Evolutionary conservation across 2,113 vertebrate species (phyloP).

Genomic region (Stigmatopora argus): DNA sequence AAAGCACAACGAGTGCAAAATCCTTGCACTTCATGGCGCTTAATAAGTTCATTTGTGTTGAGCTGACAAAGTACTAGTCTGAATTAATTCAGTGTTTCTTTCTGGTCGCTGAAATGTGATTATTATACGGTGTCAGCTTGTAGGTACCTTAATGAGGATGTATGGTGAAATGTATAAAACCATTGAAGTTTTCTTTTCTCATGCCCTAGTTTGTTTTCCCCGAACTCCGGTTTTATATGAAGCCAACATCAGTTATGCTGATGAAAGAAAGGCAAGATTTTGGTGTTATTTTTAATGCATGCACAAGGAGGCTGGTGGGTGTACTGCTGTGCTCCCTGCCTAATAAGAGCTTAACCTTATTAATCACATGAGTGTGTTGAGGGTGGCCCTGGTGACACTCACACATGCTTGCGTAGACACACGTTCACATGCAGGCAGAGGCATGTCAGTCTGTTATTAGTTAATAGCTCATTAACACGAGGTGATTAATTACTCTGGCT

Average conservation of each 20-base stretch:
- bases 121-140: slow-evolving; percentile 28
- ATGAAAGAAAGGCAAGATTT: slow-evolving; percentile 15
- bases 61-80: background rate
- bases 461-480: slow-evolving; percentile 77
- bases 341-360: slow-evolving; percentile 70
- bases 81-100: slow-evolving; percentile 10
- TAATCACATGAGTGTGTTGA: slow-evolving; percentile 63
- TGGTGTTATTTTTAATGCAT: slow-evolving; percentile 6
- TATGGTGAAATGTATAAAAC: slow-evolving; percentile 38
- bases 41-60: slow-evolving; percentile 5
- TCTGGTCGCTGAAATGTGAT: slow-evolving; percentile 33
- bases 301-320: slow-evolving; percentile 13
- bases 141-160: slow-evolving; percentile 45
- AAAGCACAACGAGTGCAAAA: background rate
- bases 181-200: slow-evolving; percentile 29
- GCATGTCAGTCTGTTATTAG: slow-evolving; percentile 73
- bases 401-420: slow-evolving; percentile 36
- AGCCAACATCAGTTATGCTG: slow-evolving; percentile 18
- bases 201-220: slow-evolving; percentile 38
- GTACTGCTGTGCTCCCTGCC: slow-evolving; percentile 31
- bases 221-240: slow-evolving; percentile 10
- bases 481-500: slow-evolving; percentile 74
- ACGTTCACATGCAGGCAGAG: slow-evolving; percentile 47
- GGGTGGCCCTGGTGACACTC: slow-evolving; percentile 49
- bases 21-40: background rate